Percentiles rank a stretch among this genome's conserved stretches.
These are phyloP conservation scores for Pherbina coryleti DNA, from an alignment of 2,888 invertebrate genomes.

Conservation along the genomic window DNA sequence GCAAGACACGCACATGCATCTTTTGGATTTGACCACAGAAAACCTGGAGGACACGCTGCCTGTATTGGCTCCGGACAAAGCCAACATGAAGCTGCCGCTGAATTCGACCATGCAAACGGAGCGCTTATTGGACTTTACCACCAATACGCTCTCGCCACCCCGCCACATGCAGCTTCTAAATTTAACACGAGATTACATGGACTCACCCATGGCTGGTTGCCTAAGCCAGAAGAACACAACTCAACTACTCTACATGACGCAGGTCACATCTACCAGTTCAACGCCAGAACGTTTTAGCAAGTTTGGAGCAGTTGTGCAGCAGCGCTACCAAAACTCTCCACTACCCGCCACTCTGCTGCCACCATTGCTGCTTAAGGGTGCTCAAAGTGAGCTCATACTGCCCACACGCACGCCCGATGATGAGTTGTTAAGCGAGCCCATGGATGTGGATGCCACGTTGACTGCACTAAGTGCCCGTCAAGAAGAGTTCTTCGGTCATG, in stretches of 20 bases:
- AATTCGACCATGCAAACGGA: conserved; percentile 66
- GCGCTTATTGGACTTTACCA: conserved; percentile 60
- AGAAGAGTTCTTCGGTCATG: conserved; percentile 44
- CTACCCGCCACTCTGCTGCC: conserved; percentile 53
- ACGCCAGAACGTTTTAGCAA: conserved; percentile 53
- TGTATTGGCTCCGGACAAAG: conserved; percentile 57
- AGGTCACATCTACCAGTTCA: conserved; percentile 51
- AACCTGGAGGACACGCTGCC: conserved; percentile 58
- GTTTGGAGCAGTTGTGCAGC: neutral
- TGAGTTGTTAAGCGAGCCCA: conserved; percentile 51
- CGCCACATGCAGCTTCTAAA: conserved; percentile 61
- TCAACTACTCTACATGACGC: conserved; percentile 63
- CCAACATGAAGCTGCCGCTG: conserved; percentile 63
- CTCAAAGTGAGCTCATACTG: conserved; percentile 60
- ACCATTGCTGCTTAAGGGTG: conserved; percentile 53
- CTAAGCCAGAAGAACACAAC: conserved; percentile 49
- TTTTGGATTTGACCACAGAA: conserved; percentile 45
- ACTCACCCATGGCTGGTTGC: conserved; percentile 45
- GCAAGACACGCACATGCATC: conserved; percentile 33
- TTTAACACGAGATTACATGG: conserved; percentile 60
- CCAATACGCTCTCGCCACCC: conserved; percentile 54
- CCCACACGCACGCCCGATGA: conserved; percentile 62
- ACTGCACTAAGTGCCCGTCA: conserved; percentile 42
- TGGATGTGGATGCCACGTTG: conserved; percentile 56
- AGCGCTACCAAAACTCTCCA: conserved; percentile 49